Evolutionary conservation across 2,113 vertebrate genomes (phyloP), one percentile per base, ranked within the genome.

Genomic region (Trochalopteron elliotii): DNA sequence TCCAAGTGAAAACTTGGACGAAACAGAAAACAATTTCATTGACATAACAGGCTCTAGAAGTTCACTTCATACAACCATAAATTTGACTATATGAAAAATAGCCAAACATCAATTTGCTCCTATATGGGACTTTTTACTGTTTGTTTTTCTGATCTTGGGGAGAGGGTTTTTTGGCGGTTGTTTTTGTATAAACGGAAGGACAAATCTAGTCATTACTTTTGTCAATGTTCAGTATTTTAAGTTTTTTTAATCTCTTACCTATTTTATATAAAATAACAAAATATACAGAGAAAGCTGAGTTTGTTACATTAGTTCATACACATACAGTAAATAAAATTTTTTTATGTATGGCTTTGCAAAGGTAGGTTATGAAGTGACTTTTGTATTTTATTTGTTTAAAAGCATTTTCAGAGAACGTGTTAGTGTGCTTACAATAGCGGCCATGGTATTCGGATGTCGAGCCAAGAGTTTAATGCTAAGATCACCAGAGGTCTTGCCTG

Each of bases 301-400:
- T 97, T 97, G 97, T 98, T 98, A 99, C 98, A 98, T 98, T 98
- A 98, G 97, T 98, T 98, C 97, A 98, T 98, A 98, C 98, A 98
- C 97, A 97, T 98, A 98, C 97, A 97, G 97, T 98, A 98, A 98
- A 98, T 97, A 98, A 98, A 98, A 97, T 85, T 92, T 97, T 89
- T 97, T 98, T 96, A 98, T 98, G 98, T 99, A 99, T 99, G 99
- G 99, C 99, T 99, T 99, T 98, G 98, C 99, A 99, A 98, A 99
- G 98, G 98, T 98, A 98, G 98, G 98, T 98, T 98, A 98, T 98
- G 98, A 98, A 93, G 97, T 98, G 98, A 98, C 93, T 97, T 98
- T 97, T 96, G 96, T 97, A 96, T 87, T 98, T 99, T 98, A 99
- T 97, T 99, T 98, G 97, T 98, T 98, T 97, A 99, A 98, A 98